Base-by-base conservation (phyloP, 2,113 vertebrate genomes). In the Channa maculata region DNA sequence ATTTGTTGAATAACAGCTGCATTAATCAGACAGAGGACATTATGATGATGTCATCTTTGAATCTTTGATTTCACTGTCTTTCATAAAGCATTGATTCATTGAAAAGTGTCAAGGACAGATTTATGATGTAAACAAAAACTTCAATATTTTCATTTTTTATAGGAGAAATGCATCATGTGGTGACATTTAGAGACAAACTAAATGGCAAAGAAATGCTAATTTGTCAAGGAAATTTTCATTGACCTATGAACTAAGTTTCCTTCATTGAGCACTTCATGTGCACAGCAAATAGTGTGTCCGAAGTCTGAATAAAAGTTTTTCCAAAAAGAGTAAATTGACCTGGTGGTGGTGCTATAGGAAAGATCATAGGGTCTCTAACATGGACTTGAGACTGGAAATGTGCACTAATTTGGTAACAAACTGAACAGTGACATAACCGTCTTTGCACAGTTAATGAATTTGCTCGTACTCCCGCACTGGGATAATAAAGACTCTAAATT, bases 401-500 rank as follows among this genome's bases (percentile, higher is more conserved):
- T 41, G 51, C 45, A 15, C 5, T 24, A 14, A n/a, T 50, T 6
- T 10, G 9, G 44, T 51, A 37, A 57, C 51, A 49, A 67, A 55
- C 11, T 37, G 4, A 66, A 49, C 43, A 63, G 38, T 64, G 37
- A 54, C 24, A 74, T 8, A 45, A 24, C 24, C 13, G 61, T 8
- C 41, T 76, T 13, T 54, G 52, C 14, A 24, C 53, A 46, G 50
- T 50, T 55, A 60, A 65, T 78, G 5, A 60, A 60, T 51, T 12
- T 60, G 44, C 61, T 36, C 53, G 54, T 49, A 36, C 58, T 65
- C 54, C 34, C 55, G 55, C 66, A 64, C 33, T 48, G 55, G 62
- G 57, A 43, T 54, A 10, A 75, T 33, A 5, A 62, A 73, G 12
- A 57, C 55, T 71, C 14, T n/a, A 38, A 71, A 84, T 69, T 53